Conservation (phyloP, 2,113 vertebrate species). For the Poeciliopsis occidentalis region DNA sequence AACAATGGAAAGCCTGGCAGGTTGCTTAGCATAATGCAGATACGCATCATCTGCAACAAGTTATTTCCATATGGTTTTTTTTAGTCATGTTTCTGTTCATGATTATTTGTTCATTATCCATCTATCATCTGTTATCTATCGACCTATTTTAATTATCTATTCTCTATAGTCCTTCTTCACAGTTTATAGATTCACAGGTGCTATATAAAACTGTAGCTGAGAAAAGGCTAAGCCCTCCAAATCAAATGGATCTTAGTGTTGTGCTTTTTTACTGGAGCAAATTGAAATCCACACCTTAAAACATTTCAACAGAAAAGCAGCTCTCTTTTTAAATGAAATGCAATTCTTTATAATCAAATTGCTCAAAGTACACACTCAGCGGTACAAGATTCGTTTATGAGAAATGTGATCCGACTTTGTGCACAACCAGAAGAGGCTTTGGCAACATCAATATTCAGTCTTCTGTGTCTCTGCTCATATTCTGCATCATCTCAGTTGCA, state of each 20-base stretch:
- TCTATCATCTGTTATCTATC: no score
- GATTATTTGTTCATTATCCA: background rate
- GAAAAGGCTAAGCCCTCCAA: background rate
- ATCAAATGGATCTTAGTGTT: background rate
- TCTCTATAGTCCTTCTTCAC: background rate
- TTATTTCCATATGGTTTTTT: no score
- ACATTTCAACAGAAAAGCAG: background rate
- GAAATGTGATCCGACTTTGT: slow-evolving; percentile 52
- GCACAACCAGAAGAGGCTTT: slow-evolving; percentile 62
- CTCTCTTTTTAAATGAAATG: slow-evolving; percentile 20
- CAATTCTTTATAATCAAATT: slow-evolving; percentile 39
- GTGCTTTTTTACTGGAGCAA: background rate
- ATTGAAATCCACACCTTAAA: background rate
- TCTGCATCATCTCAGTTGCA: background rate
- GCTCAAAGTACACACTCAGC: slow-evolving; percentile 27
- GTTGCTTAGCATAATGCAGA: background rate
- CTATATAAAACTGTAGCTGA: background rate
- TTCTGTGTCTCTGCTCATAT: slow-evolving; percentile 18
- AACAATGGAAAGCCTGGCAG: background rate
- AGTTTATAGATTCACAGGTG: background rate
- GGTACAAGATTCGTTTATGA: slow-evolving; percentile 49
- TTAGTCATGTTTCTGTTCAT: background rate
- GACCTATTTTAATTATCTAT: no score
- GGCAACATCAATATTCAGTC: slow-evolving; percentile 42
- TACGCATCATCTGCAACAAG: background rate